Percentiles rank a stretch among this genome's conserved stretches.
These are phyloP conservation scores for Trissolcus japonicus DNA, from an alignment of 2,888 invertebrate genomes.

Conservation along the genomic window DNA sequence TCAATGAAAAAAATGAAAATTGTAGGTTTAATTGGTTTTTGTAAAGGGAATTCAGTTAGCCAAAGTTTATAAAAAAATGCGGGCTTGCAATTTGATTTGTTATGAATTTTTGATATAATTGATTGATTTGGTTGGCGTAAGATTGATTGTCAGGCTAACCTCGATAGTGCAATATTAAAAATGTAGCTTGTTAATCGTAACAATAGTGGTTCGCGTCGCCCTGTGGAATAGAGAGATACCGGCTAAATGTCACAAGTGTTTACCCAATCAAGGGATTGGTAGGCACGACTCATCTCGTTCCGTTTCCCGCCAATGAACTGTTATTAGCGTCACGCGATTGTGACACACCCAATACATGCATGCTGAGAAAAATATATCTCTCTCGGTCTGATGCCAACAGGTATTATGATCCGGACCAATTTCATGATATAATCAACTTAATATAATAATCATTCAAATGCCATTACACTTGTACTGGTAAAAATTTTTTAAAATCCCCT, in stretches of 20 bases:
- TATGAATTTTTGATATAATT: background rate
- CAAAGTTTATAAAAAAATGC: no score
- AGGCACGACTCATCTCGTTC: conserved; percentile 71
- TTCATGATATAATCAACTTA: conserved; percentile 38
- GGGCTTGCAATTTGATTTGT: no score
- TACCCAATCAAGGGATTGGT: conserved; percentile 70
- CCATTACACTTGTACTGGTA: conserved; percentile 39
- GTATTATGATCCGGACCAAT: conserved; percentile 39
- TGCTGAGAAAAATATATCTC: conserved; percentile 45
- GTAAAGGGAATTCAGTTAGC: no score
- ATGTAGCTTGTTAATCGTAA: conserved; percentile 46
- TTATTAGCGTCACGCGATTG: conserved; percentile 72
- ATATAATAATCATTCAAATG: conserved; percentile 38
- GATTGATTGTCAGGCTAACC: conserved; percentile 41
- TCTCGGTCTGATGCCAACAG: conserved; percentile 24
- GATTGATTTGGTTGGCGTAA: conserved; percentile 28
- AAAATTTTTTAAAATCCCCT: conserved; percentile 23
- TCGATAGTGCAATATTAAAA: conserved; percentile 42
- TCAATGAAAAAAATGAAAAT: no score
- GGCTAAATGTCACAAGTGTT: conserved; percentile 72
- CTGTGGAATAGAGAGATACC: conserved; percentile 64
- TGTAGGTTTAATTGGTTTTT: no score
- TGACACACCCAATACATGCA: conserved; percentile 52
- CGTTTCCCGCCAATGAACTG: conserved; percentile 62
- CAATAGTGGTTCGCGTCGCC: conserved; percentile 55